Evolutionary conservation across 2,113 vertebrate genomes (phyloP).

Genomic region (Mormoops blainvillei): DNA sequence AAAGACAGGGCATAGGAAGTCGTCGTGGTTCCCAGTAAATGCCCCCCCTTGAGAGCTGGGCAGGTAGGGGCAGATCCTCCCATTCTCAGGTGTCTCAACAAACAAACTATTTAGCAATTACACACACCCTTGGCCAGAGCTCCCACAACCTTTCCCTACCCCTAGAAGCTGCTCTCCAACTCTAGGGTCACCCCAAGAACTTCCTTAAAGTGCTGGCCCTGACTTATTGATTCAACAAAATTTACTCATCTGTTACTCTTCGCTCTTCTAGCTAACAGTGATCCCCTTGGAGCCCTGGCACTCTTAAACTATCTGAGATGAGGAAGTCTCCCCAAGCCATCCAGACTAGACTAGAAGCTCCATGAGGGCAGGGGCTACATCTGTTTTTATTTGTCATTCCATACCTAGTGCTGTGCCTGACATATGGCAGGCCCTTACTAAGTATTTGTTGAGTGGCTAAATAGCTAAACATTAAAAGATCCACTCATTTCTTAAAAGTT

Average conservation of each 20-base stretch:
- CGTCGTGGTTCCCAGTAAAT: background rate
- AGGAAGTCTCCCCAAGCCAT: background rate
- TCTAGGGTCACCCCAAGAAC: background rate
- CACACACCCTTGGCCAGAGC: background rate
- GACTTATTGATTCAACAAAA: background rate
- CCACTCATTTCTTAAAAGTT: background rate
- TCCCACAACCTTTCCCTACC: constrained; percentile 29
- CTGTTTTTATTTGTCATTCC: background rate
- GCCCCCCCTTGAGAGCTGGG: constrained; percentile 44
- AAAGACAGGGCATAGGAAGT: background rate
- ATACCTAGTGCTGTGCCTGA: background rate
- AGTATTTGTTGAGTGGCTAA: background rate
- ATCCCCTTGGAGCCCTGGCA: background rate
- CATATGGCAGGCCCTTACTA: background rate
- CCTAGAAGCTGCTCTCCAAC: background rate
- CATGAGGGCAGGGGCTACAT: background rate
- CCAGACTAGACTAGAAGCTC: background rate
- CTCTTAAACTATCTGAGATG: background rate
- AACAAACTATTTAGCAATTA: constrained; percentile 61
- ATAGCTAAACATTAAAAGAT: background rate
- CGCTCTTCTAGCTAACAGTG: background rate
- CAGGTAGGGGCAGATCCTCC: constrained; percentile 50
- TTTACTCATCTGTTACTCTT: background rate
- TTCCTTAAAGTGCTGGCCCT: background rate
- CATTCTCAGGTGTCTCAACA: constrained; percentile 46